These are phyloP conservation scores for Trachops cirrhosus DNA, from an alignment of 2,797 vertebrate species.

Conservation along the genomic window DNA sequence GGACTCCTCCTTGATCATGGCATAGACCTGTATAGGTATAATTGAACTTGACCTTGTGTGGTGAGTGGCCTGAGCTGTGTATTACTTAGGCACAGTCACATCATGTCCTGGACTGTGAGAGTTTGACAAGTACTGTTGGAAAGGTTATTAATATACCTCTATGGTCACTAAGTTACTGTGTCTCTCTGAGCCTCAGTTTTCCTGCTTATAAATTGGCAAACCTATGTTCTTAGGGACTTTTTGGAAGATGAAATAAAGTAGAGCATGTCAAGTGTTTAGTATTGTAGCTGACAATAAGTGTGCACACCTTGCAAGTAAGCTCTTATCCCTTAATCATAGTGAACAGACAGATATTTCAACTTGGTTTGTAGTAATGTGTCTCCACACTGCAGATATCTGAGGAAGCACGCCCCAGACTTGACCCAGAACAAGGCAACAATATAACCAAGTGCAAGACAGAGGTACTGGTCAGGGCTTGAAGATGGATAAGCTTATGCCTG, in stretches of 20 bases:
- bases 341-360: neutral
- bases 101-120: too few species aligned
- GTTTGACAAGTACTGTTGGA: neutral
- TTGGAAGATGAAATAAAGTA: neutral
- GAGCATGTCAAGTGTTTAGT: neutral
- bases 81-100: neutral
- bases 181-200: neutral
- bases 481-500: constrained; percentile 57
- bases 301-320: neutral
- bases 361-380: neutral
- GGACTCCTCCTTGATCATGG: neutral
- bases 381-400: rapidly evolving
- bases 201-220: neutral
- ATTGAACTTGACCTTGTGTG: neutral
- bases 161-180: neutral
- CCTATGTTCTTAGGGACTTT: neutral
- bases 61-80: neutral
- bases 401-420: neutral
- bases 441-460: neutral
- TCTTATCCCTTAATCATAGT: neutral
- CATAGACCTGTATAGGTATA: neutral
- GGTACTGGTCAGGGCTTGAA: constrained; percentile 59
- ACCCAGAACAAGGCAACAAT: neutral
- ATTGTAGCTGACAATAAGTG: neutral
- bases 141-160: neutral